phyloP scores from a whole-genome alignment of 2,797 vertebrate genomes.

The Pelobates cultripes region DNA sequence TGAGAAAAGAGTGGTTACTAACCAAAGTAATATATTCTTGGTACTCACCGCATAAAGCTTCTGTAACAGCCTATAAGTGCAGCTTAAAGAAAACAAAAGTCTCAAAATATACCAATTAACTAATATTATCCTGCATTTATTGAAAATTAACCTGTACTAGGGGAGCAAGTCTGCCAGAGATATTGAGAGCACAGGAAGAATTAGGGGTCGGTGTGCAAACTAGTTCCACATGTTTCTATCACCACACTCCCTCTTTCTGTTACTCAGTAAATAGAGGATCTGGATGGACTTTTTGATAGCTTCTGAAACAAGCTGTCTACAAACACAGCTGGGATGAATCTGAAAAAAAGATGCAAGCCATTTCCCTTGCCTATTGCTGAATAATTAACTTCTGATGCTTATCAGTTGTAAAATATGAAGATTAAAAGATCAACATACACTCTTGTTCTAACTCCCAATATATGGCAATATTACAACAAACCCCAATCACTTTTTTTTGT shows the following conservation, averaged over 20 bases:
- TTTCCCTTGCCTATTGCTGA: not conserved
- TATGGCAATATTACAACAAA: not conserved
- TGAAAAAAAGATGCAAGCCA: not conserved
- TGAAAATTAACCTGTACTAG: not conserved
- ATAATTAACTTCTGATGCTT: conserved; percentile 13
- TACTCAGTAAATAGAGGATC: not conserved
- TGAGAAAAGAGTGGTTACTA: no score
- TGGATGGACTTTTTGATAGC: conserved; percentile 2
- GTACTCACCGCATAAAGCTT: no score
- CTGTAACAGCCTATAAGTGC: no score
- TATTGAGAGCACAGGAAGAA: conserved; percentile 1
- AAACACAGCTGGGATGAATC: conserved; percentile 11
- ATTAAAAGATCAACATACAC: not conserved
- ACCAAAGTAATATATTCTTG: no score
- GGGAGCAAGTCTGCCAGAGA: not conserved
- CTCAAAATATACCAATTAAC: not conserved
- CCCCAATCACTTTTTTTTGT: not conserved
- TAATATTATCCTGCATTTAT: not conserved
- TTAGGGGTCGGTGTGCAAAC: conserved; percentile 1
- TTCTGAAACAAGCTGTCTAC: not conserved
- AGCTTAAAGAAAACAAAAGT: not conserved
- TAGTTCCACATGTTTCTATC: conserved; percentile 12
- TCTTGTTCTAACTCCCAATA: not conserved
- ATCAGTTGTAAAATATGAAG: conserved; percentile 13
- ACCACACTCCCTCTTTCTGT: not conserved